Base-by-base conservation (phyloP, 2,888 invertebrate genomes). In the Timandra comae region DNA sequence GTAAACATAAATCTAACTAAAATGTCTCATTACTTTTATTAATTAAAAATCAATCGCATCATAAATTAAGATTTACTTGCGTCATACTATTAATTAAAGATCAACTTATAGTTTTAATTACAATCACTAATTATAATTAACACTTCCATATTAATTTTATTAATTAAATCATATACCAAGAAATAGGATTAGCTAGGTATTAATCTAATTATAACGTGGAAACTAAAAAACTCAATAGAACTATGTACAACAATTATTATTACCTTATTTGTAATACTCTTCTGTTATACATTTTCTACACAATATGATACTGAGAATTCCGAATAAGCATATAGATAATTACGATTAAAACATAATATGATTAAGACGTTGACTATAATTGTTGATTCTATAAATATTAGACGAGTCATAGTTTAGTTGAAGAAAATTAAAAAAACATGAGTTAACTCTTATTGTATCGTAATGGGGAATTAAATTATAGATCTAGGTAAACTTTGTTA, bases 301-400 rank as follows among this genome's bases (percentile, higher is more conserved):
- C 29, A 11, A 41, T 43, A 34, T 43, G 54, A 56, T 57, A 49
- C 46, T 42, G 37, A 7, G 48, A 45, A 59, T 59, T 56, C 51
- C 50, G 54, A 56, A 51, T 53, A 50, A 34, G 34, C 40, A 41
- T n/a, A 37, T 28, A 23, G 31, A 32, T 43, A 33, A 46, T 50
- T 53, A 43, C 38, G 40, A 24, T 4, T 52, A 43, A 49, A 49
- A 46, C 41, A 38, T 35, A 36, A 39, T 37, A 44, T 48, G 13
- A 40, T 38, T 50, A 27, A 30, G 30, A 46, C 42, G 21, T 37
- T 35, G 42, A 27, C 28, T 24, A 33, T 44, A 36, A 22, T 34
- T 34, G 34, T 27, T n/a, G 13, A 21, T n/a, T 31, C 7, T 23
- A 38, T 27, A 3, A 13, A 22, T 25, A 16, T 16, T 16, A 6